A percentile compares a stretch with the other conserved stretches of the same genome.
Evolutionary conservation across 1,140 invertebrate genomes (phyloP).

Genomic region (Thaumetopoea pityocampa): DNA sequence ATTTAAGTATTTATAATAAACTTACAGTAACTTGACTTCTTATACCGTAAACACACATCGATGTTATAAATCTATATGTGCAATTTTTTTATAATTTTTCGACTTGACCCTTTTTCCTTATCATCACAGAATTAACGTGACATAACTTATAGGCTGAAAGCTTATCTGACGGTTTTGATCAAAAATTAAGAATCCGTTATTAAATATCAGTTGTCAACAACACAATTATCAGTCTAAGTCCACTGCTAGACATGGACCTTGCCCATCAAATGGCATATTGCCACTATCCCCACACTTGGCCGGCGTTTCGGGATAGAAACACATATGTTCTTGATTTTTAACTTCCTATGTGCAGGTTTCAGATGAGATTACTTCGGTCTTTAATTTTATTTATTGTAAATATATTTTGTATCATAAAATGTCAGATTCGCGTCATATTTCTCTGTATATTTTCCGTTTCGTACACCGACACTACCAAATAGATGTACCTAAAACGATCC

Average conservation of each 20-base stretch:
- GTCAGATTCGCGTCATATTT: conserved; percentile 8
- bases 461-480: background rate
- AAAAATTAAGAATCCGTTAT: conserved; percentile 7
- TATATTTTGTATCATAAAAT: conserved; percentile 10
- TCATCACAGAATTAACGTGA: too few species aligned
- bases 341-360: conserved; percentile 10
- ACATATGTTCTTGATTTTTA: conserved; percentile 5
- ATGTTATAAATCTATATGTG: too few species aligned
- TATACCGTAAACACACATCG: too few species aligned
- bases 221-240: conserved; percentile 5
- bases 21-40: too few species aligned
- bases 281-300: too few species aligned
- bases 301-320: too few species aligned
- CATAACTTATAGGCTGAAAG: too few species aligned
- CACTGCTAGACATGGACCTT: too few species aligned
- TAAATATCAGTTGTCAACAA: conserved; percentile 11
- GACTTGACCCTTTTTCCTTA: too few species aligned
- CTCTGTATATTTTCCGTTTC: conserved; percentile 8
- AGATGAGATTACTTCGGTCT: conserved; percentile 7
- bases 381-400: conserved; percentile 16
- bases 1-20: too few species aligned
- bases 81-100: too few species aligned
- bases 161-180: conserved; percentile 1
- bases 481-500: conserved; percentile 4
- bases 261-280: too few species aligned